Conservation (phyloP, 1,140 invertebrate species). For the Drosophila cardini region DNA sequence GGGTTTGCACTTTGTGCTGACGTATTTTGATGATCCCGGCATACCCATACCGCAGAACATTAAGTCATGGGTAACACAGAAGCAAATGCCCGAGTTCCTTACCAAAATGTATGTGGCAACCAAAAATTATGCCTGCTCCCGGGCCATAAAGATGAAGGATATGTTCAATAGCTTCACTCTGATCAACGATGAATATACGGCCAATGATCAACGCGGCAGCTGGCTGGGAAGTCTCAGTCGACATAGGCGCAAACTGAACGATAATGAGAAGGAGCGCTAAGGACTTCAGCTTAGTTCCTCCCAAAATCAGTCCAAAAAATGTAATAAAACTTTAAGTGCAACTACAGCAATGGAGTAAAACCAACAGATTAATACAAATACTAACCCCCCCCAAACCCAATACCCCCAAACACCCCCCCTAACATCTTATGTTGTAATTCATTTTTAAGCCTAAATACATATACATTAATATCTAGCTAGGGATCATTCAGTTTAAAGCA, state of each 20-base stretch:
- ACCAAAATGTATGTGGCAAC: constrained; percentile 83
- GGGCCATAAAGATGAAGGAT: constrained; percentile 76
- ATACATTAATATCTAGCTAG: constrained; percentile 20
- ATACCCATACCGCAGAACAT: constrained; percentile 88
- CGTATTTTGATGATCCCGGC: constrained; percentile 95
- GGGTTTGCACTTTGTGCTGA: constrained; percentile 91
- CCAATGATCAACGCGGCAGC: constrained; percentile 70
- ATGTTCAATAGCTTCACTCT: constrained; percentile 70
- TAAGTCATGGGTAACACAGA: constrained; percentile 88
- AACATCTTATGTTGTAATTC: constrained; percentile 41
- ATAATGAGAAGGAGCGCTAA: constrained; percentile 50
- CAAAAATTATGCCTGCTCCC: constrained; percentile 75
- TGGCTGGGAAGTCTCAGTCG: constrained; percentile 67
- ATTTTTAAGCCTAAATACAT: constrained; percentile 30
- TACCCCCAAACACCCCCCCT: constrained; percentile 2
- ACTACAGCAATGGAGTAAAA: constrained; percentile 20
- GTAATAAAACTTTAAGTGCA: not conserved
- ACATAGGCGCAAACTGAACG: constrained; percentile 35
- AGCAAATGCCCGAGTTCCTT: constrained; percentile 84
- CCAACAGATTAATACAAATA: constrained; percentile 15
- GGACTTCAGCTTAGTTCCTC: constrained; percentile 23
- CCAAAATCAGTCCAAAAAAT: not conserved
- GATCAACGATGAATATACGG: constrained; percentile 73
- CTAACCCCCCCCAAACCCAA: too few species aligned
- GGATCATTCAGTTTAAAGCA: constrained; percentile 12